A percentile compares a stretch with the other conserved stretches of the same genome.
Evolutionary conservation across 1,140 invertebrate species (phyloP).

Genomic region (Atta cephalotes): DNA sequence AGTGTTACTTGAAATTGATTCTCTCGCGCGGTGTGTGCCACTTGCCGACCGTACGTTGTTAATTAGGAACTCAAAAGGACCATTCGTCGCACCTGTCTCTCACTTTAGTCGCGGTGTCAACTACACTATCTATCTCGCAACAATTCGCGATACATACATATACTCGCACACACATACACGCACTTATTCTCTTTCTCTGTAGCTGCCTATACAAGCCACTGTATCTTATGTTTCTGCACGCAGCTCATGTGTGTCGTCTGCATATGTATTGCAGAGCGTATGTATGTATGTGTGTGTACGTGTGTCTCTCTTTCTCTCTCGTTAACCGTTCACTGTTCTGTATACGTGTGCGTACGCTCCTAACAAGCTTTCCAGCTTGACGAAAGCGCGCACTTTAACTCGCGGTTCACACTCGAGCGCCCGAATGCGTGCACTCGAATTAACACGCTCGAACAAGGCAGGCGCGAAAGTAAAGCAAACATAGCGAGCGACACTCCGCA

Average conservation of each 20-base stretch:
- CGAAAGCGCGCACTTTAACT: slow-evolving; percentile 62
- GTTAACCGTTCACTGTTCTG: slow-evolving; percentile 68
- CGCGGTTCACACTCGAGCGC: slow-evolving; percentile 45
- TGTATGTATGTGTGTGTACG: slow-evolving; percentile 73
- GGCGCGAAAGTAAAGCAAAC: slow-evolving; percentile 38
- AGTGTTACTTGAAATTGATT: slow-evolving; percentile 43
- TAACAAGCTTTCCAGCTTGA: slow-evolving; percentile 54
- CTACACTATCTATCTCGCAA: slow-evolving; percentile 31
- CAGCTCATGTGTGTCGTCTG: slow-evolving; percentile 72
- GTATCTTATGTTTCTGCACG: slow-evolving; percentile 45
- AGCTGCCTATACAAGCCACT: slow-evolving; percentile 37
- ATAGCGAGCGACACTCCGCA: slow-evolving; percentile 20
- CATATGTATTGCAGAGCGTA: slow-evolving; percentile 72
- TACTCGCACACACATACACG: neutral
- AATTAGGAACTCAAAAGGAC: slow-evolving; percentile 57
- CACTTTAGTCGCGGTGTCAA: slow-evolving; percentile 47
- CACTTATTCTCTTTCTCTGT: slow-evolving; percentile 41
- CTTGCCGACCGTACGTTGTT: slow-evolving; percentile 20
- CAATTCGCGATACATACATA: slow-evolving; percentile 1
- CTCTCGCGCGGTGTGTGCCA: slow-evolving; percentile 6
- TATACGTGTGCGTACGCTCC: slow-evolving; percentile 53
- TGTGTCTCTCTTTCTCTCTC: slow-evolving; percentile 66
- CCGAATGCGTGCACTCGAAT: slow-evolving; percentile 49
- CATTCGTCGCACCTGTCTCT: slow-evolving; percentile 58
- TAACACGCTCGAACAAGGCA: slow-evolving; percentile 10